Evolutionary conservation across 2,888 invertebrate species (phyloP), one percentile per base, ranked within the genome.

Genomic region (Drosophila planitibia): DNA sequence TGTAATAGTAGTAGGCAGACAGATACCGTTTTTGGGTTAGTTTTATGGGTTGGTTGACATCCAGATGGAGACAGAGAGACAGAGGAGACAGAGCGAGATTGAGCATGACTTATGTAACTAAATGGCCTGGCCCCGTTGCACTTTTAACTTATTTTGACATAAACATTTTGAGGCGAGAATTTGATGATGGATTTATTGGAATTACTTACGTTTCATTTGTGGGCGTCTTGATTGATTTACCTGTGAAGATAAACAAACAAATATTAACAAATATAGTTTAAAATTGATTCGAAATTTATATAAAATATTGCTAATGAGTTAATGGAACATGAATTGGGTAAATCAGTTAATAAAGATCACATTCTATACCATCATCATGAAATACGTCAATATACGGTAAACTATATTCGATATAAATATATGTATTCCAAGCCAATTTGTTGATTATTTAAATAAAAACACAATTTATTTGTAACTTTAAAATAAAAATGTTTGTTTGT

Each of bases 191-290:
- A 44, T 30, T 47, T 4, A 12, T 22, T 53, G 10, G 16, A 35
- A 49, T 44, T 89, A 93, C 93, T 93, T 92, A 93, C 93, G 93
- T 93, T 93, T 93, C 93, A 55, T 92, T 93, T 77, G 92, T 91
- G 59, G 91, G 82, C 76, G 93, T 89, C 82, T 92, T 93, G 33
- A 92, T 83, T 32, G 93, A 91, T 91, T 93, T 93, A 39, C 90
- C 93, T 93, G 91, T 53, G 91, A 81, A 70, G 12, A 41, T 9
- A 70, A n/a, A 54, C 32, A 35, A 19, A 52, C n/a, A 49, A 9
- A 49, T 28, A 59, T 62, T 76, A 60, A 35, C 5, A 33, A 49
- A 63, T 3, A 12, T 9, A 3, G 53, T 22, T 49, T 16, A n/a
- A 35, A 19, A 32, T 3, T 7, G n/a, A 4, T 35, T n/a, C 0